Base-by-base conservation (phyloP, 2,888 invertebrate genomes). In the Herminia tarsipennalis region DNA sequence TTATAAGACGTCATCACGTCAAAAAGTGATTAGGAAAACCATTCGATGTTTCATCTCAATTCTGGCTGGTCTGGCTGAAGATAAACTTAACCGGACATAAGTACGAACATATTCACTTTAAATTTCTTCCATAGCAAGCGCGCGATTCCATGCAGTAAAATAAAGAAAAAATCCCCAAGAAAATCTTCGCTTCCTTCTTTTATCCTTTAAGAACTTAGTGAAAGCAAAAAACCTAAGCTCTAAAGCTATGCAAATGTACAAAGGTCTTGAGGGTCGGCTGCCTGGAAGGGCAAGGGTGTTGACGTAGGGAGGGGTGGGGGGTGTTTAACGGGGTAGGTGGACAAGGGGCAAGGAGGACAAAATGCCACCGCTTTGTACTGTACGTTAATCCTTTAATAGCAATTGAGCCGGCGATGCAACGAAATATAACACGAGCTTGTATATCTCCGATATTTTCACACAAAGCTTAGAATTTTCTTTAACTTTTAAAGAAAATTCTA, bases 181-280 rank as follows among this genome's bases (percentile, higher is more conserved):
- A 72, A 72, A 70, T 63, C 58, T 70, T 49, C 44, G 46, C 63
- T 59, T 72, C 65, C 62, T 76, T 76, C 65, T 78, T 83, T 85
- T 83, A 86, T 87, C 86, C 83, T 81, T 78, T 87, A 87, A 86
- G 85, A 84, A 82, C 77, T 75, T 70, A 76, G 77, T 63, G 65
- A 71, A 72, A 76, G 79, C 71, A 83, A 84, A 88, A 86, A 88
- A 82, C 70, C 85, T 86, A 81, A 88, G 83, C 83, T 76, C 74
- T 75, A 88, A 88, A 87, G 87, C 88, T 89, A 90, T 90, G 89
- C 88, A 90, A 90, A 90, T 90, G 82, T 85, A 79, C 79, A 80
- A 86, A 87, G 84, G 85, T 88, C 88, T 89, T 87, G 76, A 86
- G 84, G 86, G 84, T 78, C 75, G 73, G 57, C 67, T 56, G 68